phyloP scores from a whole-genome alignment of 1,140 invertebrate species.

The Trichogramma pretiosum region DNA sequence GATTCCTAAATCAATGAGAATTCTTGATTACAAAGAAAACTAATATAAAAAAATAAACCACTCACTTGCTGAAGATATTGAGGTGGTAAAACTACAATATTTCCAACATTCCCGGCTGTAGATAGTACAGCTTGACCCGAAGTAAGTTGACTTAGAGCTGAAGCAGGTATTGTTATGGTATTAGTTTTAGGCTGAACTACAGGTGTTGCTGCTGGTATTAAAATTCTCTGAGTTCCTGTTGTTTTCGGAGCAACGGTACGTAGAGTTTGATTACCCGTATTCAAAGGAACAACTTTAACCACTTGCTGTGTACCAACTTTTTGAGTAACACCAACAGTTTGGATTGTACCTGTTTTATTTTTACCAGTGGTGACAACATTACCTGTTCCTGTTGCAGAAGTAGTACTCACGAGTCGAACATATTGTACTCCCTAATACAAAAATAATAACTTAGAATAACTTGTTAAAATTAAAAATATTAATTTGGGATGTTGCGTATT shows the following conservation, averaged over 20 bases:
- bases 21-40: neutral
- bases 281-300: constrained; percentile 40
- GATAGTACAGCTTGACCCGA: constrained; percentile 49
- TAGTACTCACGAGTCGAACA: constrained; percentile 57
- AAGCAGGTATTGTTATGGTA: constrained; percentile 40
- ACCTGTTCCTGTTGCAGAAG: constrained; percentile 32
- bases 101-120: constrained; percentile 43
- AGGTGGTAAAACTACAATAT: constrained; percentile 53
- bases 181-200: constrained; percentile 33
- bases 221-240: constrained; percentile 34
- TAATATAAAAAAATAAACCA: constrained; percentile 8
- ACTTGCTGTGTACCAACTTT: constrained; percentile 37
- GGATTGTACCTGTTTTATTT: constrained; percentile 34
- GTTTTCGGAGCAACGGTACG: constrained; percentile 43
- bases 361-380: constrained; percentile 42
- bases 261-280: constrained; percentile 31
- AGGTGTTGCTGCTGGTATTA: constrained; percentile 40
- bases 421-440: constrained; percentile 54
- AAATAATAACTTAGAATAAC: constrained; percentile 5
- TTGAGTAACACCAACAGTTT: constrained; percentile 37
- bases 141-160: constrained; percentile 44
- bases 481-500: constrained; percentile 13
- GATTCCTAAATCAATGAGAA: neutral
- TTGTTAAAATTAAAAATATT: constrained; percentile 2
- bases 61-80: constrained; percentile 48